Percentiles rank a stretch among this genome's conserved stretches.
phyloP scores from a whole-genome alignment of 2,888 invertebrate genomes.

The Petrophora chlorosata region DNA sequence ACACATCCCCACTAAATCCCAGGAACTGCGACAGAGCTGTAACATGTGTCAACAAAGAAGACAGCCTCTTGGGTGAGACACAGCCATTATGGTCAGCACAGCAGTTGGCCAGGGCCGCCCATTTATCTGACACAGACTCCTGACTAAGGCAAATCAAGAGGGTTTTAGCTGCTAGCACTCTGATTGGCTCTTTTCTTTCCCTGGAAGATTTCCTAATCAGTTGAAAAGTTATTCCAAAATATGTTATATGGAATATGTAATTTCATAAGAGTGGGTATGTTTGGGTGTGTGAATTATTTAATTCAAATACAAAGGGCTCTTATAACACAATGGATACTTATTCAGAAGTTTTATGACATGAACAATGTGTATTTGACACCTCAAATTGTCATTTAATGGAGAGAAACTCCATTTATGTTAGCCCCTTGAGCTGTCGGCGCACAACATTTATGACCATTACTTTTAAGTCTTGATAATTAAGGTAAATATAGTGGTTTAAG shows the following conservation, averaged over 20 bases:
- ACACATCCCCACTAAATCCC: constrained; percentile 84
- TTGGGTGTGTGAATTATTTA: no score
- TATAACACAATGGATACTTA: no score
- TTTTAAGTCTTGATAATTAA: no score
- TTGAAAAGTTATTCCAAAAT: no score
- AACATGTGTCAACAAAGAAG: constrained; percentile 85
- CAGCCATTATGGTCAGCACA: constrained; percentile 90
- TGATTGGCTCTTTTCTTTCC: constrained; percentile 84
- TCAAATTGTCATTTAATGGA: no score
- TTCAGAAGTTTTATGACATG: no score
- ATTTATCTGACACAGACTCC: constrained; percentile 85
- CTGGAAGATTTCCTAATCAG: constrained; percentile 57
- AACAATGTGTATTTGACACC: no score
- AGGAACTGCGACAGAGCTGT: constrained; percentile 84
- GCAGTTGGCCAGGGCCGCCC: constrained; percentile 87
- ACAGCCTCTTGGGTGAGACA: constrained; percentile 85
- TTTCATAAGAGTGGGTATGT: background rate
- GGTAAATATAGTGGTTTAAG: no score
- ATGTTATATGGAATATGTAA: background rate
- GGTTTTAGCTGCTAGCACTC: constrained; percentile 87
- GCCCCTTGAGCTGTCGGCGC: no score
- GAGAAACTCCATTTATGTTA: no score
- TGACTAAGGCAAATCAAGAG: constrained; percentile 86
- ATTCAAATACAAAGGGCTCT: no score
- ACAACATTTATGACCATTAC: no score